Conservation (phyloP, 2,797 vertebrate genomes). For the Aplochiton taeniatus region DNA sequence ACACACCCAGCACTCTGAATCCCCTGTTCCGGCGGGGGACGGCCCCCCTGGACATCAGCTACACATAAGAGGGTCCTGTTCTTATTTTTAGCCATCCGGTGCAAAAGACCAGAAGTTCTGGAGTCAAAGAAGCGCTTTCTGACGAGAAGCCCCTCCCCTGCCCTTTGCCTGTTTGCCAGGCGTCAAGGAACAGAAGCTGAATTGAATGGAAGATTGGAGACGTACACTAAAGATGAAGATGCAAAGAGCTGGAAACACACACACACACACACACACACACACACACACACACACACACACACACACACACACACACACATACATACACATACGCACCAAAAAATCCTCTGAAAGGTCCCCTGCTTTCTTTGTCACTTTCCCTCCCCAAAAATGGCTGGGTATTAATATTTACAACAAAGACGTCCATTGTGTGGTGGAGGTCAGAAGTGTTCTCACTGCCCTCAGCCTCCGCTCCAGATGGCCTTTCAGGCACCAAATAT, state of each 20-base stretch:
- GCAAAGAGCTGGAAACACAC: background rate
- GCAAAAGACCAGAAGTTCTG: constrained; percentile 44
- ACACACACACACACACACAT: constrained; percentile 12
- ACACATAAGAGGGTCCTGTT: constrained; percentile 70
- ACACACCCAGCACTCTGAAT: constrained; percentile 1
- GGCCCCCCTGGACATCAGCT: constrained; percentile 43
- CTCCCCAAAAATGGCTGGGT: constrained; percentile 62
- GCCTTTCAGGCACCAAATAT: constrained; percentile 23
- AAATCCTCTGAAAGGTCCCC: constrained; percentile 38
- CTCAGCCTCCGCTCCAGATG: constrained; percentile 53
- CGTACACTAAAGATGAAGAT: constrained; percentile 26
- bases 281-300: constrained; percentile 38
- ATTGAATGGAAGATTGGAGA: constrained; percentile 63
- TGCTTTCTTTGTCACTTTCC: constrained; percentile 23
- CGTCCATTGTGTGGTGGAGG: constrained; percentile 56
- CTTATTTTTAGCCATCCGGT: constrained; percentile 67
- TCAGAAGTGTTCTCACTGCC: constrained; percentile 35
- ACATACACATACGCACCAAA: constrained; percentile 22
- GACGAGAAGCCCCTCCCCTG: constrained; percentile 48
- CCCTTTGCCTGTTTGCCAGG: constrained; percentile 40
- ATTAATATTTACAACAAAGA: constrained; percentile 52
- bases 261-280: constrained; percentile 31
- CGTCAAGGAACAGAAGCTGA: constrained; percentile 68
- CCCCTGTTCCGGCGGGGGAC: constrained; percentile 8
- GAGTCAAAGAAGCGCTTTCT: constrained; percentile 75